These are phyloP conservation scores for Athene cunicularia DNA, from an alignment of 2,113 vertebrate genomes.

Conservation along the genomic window DNA sequence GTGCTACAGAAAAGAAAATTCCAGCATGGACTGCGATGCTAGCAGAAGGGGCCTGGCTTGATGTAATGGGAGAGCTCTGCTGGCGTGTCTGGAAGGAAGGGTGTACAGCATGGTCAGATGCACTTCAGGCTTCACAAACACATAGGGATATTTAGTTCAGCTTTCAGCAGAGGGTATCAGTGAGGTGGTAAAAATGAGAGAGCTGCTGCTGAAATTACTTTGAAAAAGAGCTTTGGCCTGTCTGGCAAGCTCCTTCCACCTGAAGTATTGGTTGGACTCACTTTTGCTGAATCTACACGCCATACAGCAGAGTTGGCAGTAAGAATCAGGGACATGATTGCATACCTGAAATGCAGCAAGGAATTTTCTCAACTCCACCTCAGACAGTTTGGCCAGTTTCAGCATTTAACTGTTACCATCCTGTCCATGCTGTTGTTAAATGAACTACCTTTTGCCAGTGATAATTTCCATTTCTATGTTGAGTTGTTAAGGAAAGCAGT, in stretches of 20 bases:
- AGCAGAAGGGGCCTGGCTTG: neutral
- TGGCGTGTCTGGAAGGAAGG: neutral
- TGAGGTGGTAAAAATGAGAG: neutral
- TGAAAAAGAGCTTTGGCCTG: neutral
- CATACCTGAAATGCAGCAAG: neutral
- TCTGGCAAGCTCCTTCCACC: rapidly evolving
- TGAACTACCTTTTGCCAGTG: neutral
- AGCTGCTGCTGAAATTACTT: neutral
- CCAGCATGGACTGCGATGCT: neutral
- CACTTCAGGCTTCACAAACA: neutral
- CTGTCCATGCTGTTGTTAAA: rapidly evolving
- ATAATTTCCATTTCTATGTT: neutral
- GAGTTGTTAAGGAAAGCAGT: neutral
- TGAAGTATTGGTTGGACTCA: neutral
- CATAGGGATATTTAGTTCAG: neutral
- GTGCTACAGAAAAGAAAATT: neutral
- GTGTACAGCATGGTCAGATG: neutral
- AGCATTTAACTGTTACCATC: neutral
- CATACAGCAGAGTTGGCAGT: neutral
- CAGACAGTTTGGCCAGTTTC: neutral
- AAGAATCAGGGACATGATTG: neutral
- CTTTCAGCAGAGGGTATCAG: neutral
- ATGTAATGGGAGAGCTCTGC: neutral
- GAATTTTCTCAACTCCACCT: neutral
- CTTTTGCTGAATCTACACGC: neutral